Percentiles rank a stretch among this genome's conserved stretches.
Conservation (phyloP, 2,888 invertebrate genomes). For the Drosophila algonquin region DNA sequence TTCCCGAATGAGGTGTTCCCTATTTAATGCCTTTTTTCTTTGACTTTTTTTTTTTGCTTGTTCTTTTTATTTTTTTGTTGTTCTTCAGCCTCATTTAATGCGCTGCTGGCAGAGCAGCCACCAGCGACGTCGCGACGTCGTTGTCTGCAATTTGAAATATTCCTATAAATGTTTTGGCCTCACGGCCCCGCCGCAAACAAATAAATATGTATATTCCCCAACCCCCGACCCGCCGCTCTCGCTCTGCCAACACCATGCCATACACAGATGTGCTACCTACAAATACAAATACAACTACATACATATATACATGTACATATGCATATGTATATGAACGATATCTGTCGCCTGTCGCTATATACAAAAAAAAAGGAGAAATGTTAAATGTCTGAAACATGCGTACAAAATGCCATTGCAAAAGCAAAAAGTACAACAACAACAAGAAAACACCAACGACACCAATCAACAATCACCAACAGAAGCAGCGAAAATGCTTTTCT, state of each 20-base stretch:
- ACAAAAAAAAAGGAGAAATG: constrained; percentile 66
- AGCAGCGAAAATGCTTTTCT: constrained; percentile 43
- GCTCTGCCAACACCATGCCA: not conserved
- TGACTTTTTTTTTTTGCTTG: too few relatives aligned
- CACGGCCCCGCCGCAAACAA: constrained; percentile 58
- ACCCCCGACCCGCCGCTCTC: not conserved
- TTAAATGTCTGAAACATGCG: constrained; percentile 78
- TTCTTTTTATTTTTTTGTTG: not conserved
- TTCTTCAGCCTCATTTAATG: constrained; percentile 70
- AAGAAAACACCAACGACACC: constrained; percentile 20
- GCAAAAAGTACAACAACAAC: not conserved
- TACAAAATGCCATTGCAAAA: constrained; percentile 74
- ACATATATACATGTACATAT: constrained; percentile 18
- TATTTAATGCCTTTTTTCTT: not conserved
- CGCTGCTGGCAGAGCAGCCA: constrained; percentile 39
- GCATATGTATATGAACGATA: constrained; percentile 46
- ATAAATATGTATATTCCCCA: constrained; percentile 30
- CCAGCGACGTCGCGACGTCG: constrained; percentile 19
- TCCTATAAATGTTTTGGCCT: constrained; percentile 77
- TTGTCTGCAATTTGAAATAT: constrained; percentile 74
- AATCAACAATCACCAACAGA: constrained; percentile 21
- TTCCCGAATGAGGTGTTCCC: not conserved
- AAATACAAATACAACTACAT: not conserved
- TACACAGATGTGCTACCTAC: not conserved
- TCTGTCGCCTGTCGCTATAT: constrained; percentile 64